Evolutionary conservation across 2,113 vertebrate species (phyloP), one percentile per base, ranked within the genome.

Genomic region (Mystacornis crossleyi): DNA sequence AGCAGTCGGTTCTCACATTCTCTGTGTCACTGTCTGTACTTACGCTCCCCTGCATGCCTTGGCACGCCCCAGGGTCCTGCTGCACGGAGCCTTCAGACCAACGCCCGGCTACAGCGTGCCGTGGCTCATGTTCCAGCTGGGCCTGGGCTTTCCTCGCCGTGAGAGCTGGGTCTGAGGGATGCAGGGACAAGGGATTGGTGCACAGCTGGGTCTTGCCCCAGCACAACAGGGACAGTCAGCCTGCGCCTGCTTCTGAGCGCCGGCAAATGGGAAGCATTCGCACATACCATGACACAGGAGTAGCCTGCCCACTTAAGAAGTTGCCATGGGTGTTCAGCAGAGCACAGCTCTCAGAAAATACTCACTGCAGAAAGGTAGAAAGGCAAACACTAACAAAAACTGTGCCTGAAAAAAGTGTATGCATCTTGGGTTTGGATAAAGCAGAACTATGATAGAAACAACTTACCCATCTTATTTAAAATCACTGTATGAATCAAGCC

Each of bases 1-100:
- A 93, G 81, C 82, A 17, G 54, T 66, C 9, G 3, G 58, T 91
- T 97, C 95, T 93, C 83, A 86, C 82, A 86, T 74, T 54, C 47
- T 70, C 80, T 62, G 16, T 81, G 91, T 64, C 80, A 66, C 20
- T 48, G 79, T 26, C 86, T 93, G 3, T 47, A 45, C 40, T 89
- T 18, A 42, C 1, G 1, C 74, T 93, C 33, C 38, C 42, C 15
- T 62, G 47, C 92, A 7, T 10, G 89, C 69, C 80, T 60, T 64
- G 80, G 89, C 93, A 90, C 0, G 80, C 47, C 64, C 25, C 82
- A 78, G 75, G 89, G 95, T 95, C 93, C 80, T 81, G 47, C 64
- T 83, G 54, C 67, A 58, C 5, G 1, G 47, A 82, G 31, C 2
- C 1, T 81, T 72, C 75, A 71, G 67, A 86, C 38, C 93, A 93